Percentiles rank a stretch among this genome's conserved stretches.
Evolutionary conservation across 2,888 invertebrate genomes (phyloP).

Genomic region (Andrena trimmerana): DNA sequence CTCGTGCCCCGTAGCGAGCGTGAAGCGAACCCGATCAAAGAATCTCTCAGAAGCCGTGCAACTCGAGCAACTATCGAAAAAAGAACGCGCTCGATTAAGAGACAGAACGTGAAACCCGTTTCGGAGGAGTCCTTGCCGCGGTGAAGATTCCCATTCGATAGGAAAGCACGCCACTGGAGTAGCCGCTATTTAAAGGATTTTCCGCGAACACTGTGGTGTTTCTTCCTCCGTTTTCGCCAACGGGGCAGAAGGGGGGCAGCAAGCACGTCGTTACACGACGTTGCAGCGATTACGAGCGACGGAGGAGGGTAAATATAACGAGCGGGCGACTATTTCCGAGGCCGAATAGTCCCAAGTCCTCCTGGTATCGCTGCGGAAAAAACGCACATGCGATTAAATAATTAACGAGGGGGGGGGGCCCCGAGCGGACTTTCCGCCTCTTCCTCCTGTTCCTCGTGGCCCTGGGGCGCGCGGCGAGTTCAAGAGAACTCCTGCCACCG

Average conservation of each 20-base stretch:
- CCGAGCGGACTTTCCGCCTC: conserved; percentile 29
- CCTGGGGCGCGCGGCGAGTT: conserved; percentile 14
- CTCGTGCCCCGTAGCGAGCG: not conserved
- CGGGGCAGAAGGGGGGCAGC: conserved; percentile 16
- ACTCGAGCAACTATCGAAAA: not conserved
- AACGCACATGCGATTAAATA: conserved; percentile 57
- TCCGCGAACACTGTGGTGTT: conserved; percentile 2
- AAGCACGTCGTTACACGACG: conserved; percentile 53
- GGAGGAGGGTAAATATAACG: conserved; percentile 32
- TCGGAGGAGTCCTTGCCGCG: not conserved
- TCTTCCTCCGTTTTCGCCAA: conserved; percentile 10
- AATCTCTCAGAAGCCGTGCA: not conserved
- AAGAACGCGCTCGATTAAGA: conserved; percentile 32
- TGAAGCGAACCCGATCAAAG: not conserved
- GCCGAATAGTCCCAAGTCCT: conserved; percentile 35
- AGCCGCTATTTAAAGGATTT: conserved; percentile 40
- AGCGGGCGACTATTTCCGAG: conserved; percentile 44
- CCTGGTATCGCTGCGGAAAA: not conserved
- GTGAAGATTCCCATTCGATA: conserved; percentile 22
- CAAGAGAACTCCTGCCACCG: conserved; percentile 33
- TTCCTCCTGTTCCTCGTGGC: not conserved
- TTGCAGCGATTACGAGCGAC: conserved; percentile 52
- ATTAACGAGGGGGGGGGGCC: conserved; percentile 44
- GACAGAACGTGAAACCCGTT: not conserved
- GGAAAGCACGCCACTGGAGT: not conserved